These are phyloP conservation scores for Parochlus steinenii DNA, from an alignment of 2,888 invertebrate species.

Conservation along the genomic window DNA sequence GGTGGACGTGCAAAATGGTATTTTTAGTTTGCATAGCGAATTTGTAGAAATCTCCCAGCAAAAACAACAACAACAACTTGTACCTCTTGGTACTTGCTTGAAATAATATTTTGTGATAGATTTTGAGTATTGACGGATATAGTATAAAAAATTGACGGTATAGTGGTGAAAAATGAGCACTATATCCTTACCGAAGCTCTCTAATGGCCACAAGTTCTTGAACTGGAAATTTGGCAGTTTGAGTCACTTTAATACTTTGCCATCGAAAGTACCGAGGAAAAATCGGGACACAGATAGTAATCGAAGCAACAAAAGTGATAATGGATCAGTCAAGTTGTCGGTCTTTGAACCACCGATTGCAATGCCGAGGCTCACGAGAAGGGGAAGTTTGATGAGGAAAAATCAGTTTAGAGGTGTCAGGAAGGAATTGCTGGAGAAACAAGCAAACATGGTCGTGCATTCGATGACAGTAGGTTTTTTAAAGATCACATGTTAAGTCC, in stretches of 20 bases:
- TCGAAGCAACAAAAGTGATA: constrained; percentile 6
- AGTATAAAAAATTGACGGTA: background rate
- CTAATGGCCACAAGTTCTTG: constrained; percentile 14
- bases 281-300: constrained; percentile 12
- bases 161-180: constrained; percentile 15
- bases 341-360: background rate
- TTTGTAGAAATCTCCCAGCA: too few relatives aligned
- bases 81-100: too few relatives aligned
- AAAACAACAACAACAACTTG: too few relatives aligned
- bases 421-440: constrained; percentile 54
- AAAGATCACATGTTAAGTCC: constrained; percentile 3
- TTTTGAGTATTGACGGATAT: background rate
- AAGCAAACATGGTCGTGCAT: constrained; percentile 55
- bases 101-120: background rate
- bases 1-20: too few relatives aligned
- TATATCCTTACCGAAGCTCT: constrained; percentile 16
- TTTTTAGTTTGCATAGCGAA: too few relatives aligned
- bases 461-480: constrained; percentile 61
- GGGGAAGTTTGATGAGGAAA: constrained; percentile 39
- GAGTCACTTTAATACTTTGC: constrained; percentile 16
- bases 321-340: background rate
- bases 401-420: constrained; percentile 61
- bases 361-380: constrained; percentile 21
- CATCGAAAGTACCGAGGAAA: constrained; percentile 12
- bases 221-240: constrained; percentile 23